Evolutionary conservation across 2,113 vertebrate genomes (phyloP), one percentile per base, ranked within the genome.

Genomic region (Herpetotheres cachinnans): DNA sequence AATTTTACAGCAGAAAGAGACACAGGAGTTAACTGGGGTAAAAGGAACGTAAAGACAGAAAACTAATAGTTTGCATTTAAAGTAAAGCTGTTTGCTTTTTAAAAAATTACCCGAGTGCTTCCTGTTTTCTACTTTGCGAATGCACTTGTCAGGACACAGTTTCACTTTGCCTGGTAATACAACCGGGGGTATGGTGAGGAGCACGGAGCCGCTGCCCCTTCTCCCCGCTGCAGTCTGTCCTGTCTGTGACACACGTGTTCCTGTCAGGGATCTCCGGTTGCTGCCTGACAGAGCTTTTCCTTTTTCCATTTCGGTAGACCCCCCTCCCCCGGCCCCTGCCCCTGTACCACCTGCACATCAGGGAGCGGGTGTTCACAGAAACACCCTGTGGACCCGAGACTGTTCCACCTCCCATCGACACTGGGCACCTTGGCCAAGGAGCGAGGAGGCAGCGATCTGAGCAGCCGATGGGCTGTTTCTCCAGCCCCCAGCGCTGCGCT

Each of bases 91-190:
- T 71, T 78, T 77, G 55, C 25, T 95, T 77, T 87, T 77, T 56
- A 80, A 66, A 52, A 66, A 46, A 63, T 86, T 87, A 47, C 61
- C 44, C 3, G 1, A 79, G 69, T 30, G 84, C 81, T 97, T 97
- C 96, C 96, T 95, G 94, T 96, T 97, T 97, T 95, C 70, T 90
- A 2, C 77, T 29, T 21, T 27, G 42, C 0, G 1, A 95, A 40
- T 29, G 72, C 40, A 16, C 63, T 91, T 59, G 50, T n/a, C 12
- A 8, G 36, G 88, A n/a, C 30, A 8, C 2, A 6, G 82, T 97
- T 90, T 92, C 85, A 7, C 74, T 94, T 94, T 11, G 79, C 61
- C 40, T 16, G 61, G 34, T n/a, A 0, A 22, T 4, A 82, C 26
- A 36, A 3, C 14, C 0, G 50, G 34, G 90, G 58, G 21, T 2